phyloP scores from a whole-genome alignment of 2,888 invertebrate species.

The Mallateleia sp. region DNA sequence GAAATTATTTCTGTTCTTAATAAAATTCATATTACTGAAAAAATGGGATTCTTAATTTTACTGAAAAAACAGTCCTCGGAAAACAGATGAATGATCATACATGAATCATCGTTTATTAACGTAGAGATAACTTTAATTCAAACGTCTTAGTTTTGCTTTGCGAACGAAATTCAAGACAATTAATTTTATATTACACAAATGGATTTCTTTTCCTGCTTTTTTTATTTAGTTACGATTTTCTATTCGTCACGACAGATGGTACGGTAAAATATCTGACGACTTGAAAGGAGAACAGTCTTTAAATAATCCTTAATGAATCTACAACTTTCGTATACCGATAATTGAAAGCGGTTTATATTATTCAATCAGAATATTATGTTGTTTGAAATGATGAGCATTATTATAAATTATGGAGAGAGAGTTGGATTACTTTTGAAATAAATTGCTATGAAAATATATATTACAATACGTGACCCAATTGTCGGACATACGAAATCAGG shows the following conservation, averaged over 20 bases:
- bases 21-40: no score
- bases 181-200: neutral
- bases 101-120: neutral
- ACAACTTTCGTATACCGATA: constrained; percentile 38
- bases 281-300: constrained; percentile 45
- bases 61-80: no score
- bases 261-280: constrained; percentile 23
- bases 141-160: neutral
- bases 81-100: neutral
- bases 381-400: constrained; percentile 45
- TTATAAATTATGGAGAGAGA: constrained; percentile 55
- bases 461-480: constrained; percentile 55
- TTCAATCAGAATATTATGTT: constrained; percentile 45
- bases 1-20: no score
- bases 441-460: constrained; percentile 47
- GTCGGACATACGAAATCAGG: constrained; percentile 24
- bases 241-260: constrained; percentile 49
- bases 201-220: neutral
- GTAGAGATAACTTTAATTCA: neutral
- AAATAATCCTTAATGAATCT: constrained; percentile 51
- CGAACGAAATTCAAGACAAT: neutral
- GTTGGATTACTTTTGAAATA: constrained; percentile 59
- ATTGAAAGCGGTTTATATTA: constrained; percentile 57
- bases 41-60: no score
- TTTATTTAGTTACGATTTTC: constrained; percentile 22